Evolutionary conservation across 37 sponge, comb jelly and placozoan species (phyloP).

Genomic region (Amphimedon queenslandica): DNA sequence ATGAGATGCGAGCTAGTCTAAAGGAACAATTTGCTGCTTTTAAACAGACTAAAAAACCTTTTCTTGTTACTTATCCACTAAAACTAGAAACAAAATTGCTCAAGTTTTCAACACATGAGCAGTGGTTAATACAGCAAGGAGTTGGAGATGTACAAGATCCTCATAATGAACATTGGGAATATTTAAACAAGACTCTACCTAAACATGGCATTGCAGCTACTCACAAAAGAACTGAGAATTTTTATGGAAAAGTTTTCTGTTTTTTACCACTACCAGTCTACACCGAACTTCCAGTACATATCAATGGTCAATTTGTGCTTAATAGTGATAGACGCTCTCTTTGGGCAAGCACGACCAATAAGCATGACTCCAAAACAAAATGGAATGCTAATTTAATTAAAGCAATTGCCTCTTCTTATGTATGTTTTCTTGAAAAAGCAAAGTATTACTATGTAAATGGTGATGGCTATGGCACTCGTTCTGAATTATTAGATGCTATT

Average conservation of each 20-base stretch:
- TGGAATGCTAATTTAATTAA: slow-evolving; percentile 50
- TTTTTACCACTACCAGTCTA: slow-evolving; percentile 58
- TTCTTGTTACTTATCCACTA: background rate
- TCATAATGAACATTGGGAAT: slow-evolving; percentile 20
- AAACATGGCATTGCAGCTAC: slow-evolving; percentile 63
- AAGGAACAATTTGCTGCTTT: background rate
- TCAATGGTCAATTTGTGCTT: no score
- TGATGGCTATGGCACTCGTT: no score
- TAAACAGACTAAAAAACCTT: background rate
- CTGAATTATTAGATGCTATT: background rate
- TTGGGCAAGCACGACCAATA: slow-evolving; percentile 9
- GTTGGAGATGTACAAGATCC: slow-evolving; percentile 37
- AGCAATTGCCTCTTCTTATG: slow-evolving; percentile 56
- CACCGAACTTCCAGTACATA: no score
- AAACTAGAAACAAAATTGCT: background rate
- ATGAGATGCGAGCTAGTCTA: background rate
- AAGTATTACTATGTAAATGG: background rate
- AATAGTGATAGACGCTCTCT: slow-evolving; percentile 23
- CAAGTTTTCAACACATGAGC: background rate
- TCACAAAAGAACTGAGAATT: background rate
- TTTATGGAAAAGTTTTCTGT: slow-evolving; percentile 35
- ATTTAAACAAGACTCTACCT: slow-evolving; percentile 23
- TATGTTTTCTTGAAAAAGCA: slow-evolving; percentile 11
- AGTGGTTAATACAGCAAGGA: no score
- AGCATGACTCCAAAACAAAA: background rate